These are phyloP conservation scores for Chaunax sp. DNA, from an alignment of 2,797 vertebrate species.

Conservation along the genomic window DNA sequence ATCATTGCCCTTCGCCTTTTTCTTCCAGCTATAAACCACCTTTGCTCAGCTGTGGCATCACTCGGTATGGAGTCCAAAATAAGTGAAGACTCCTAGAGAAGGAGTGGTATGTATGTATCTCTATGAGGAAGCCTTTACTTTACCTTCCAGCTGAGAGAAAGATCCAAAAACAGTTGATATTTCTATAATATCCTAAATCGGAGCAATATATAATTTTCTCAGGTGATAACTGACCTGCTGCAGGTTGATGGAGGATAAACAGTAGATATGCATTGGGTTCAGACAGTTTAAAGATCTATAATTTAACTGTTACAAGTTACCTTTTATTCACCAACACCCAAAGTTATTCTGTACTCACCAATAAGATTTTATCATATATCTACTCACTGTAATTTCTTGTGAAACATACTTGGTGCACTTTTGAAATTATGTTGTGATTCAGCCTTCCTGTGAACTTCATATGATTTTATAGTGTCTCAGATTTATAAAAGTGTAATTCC, in stretches of 20 bases:
- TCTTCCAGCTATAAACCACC: not conserved
- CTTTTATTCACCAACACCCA: not conserved
- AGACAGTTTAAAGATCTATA: not conserved
- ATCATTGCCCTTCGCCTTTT: too few species aligned
- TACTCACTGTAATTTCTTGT: not conserved
- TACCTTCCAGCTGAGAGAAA: not conserved
- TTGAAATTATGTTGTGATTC: slow-evolving; percentile 14
- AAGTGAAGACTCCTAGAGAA: too few species aligned
- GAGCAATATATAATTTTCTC: too few species aligned
- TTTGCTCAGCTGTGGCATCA: too few species aligned
- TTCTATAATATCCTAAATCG: not conserved
- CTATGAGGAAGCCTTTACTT: not conserved
- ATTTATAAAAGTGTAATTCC: slow-evolving; percentile 6
- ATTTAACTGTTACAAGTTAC: not conserved
- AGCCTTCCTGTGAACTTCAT: slow-evolving; percentile 4
- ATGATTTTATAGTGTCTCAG: slow-evolving; percentile 14
- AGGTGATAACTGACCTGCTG: too few species aligned
- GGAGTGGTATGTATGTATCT: not conserved
- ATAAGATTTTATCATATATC: not conserved
- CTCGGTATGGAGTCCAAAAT: too few species aligned
- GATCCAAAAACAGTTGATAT: not conserved
- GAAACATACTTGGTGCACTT: not conserved
- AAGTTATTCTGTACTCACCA: not conserved
- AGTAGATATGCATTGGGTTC: not conserved
- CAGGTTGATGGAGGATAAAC: not conserved